Evolutionary conservation across 2,888 invertebrate species (phyloP), one percentile per base, ranked within the genome.

Genomic region (Alcis repandata): DNA sequence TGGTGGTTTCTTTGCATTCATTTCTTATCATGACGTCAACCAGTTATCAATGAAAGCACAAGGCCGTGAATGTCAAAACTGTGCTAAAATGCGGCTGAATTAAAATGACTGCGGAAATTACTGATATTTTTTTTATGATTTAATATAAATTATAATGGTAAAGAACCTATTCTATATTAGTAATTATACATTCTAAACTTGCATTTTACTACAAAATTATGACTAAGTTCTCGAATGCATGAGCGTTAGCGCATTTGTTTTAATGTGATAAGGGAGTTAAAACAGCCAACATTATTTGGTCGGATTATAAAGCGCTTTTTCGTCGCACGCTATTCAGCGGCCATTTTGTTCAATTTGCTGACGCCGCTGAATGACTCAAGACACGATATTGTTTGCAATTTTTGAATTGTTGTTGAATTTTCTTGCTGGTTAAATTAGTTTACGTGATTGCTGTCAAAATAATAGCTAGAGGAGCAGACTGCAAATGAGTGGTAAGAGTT

Each of bases 261-360:
- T 27, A 27, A 27, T 6, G 9, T 20, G 43, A 8, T 15, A 17
- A 36, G 15, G 0, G 33, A 17, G 8, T 7, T 49, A 1, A 6
- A 0, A 32, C 11, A 6, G 61, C 41, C 79, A 63, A 73, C 68
- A 76, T 49, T 57, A 82, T 71, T 84, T 72, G 76, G 85, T 77
- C 82, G 86, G 71, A 51, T 88, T 86, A 82, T 92, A 89, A 88
- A 93, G 92, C 92, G 92, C 92, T 92, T 91, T 90, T 84, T 77
- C 78, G 79, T 74, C 75, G 79, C 78, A 78, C 75, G 71, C 69
- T 79, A 77, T 79, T 32, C 86, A 92, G 88, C 93, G 93, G 93
- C 93, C 93, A 93, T 93, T 92, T 93, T 93, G 92, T 91, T 77
- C 71, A 77, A 80, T 77, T 64, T 57, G 59, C 65, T 64, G 56